Evolutionary conservation across 2,888 invertebrate species (phyloP), one percentile per base, ranked within the genome.

Genomic region (Seladonia tumulorum): DNA sequence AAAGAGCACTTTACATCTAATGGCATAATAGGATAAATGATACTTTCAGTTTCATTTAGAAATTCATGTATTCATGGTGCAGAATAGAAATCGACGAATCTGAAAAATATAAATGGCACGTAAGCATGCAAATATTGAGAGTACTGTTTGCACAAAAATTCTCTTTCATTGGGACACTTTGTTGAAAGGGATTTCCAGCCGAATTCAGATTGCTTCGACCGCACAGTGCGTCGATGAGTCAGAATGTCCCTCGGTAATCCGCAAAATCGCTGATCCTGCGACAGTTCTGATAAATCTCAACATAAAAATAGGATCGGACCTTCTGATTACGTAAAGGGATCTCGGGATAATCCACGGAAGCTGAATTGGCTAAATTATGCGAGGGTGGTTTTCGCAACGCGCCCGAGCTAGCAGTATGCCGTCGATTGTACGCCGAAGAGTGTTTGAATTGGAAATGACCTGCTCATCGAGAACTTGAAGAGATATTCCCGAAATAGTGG

Each of bases 291-390:
- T 82, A 83, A 82, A 81, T 78, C 77, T 78, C 35, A 45, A 66
- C 72, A 79, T 80, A 80, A 88, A 86, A 88, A 80, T 88, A 39
- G 81, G 77, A 84, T 85, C 60, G 66, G 80, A 57, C 42, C 47
- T 14, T 35, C n/a, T 22, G 82, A 78, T 87, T 76, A 45, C 72
- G 57, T 78, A 35, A 71, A 29, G 57, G 73, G 76, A 45, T 72
- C 73, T 25, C 12, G n/a, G 57, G 49, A 66, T 72, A 45, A 76
- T 35, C 63, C 47, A 49, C 68, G 77, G 77, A 75, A 71, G 68
- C 57, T 12, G 39, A 68, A 72, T 45, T 53, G 49, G 53, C 45
- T 35, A 39, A 45, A 53, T n/a, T 42, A 22, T 42, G 10, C 47
- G 35, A 25, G 25, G 18, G 39, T 47, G 71, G 25, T 47, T 47